Conservation (phyloP, 2,113 vertebrate genomes). For the Pycnonotus jocosus region DNA sequence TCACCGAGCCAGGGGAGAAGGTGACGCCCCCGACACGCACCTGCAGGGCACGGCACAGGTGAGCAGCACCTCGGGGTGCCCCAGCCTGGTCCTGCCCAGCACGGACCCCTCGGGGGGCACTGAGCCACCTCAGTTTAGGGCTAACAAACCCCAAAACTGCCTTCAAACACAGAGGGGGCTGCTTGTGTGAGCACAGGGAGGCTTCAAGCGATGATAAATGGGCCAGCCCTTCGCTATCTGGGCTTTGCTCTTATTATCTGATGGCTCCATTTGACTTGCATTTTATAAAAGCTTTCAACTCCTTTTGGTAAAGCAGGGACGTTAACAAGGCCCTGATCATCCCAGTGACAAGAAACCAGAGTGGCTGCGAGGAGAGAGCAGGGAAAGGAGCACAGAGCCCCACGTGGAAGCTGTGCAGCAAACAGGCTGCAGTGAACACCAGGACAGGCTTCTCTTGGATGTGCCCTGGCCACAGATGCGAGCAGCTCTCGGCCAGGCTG, state of each 20-base stretch:
- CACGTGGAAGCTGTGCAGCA: background rate
- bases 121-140: background rate
- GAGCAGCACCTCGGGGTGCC: background rate
- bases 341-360: background rate
- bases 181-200: background rate
- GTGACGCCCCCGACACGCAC: conserved; percentile 92
- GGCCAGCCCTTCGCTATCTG: conserved; percentile 27
- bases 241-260: conserved; percentile 53
- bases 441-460: background rate
- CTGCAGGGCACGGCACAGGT: conserved; percentile 56
- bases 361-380: background rate
- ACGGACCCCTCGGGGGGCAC: too few relatives aligned
- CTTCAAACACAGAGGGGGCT: background rate
- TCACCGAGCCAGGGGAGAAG: conserved; percentile 88
- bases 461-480: background rate
- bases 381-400: background rate
- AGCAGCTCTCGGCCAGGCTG: background rate
- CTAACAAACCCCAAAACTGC: background rate
- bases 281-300: conserved; percentile 53
- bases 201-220: conserved; percentile 50
- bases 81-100: too few relatives aligned
- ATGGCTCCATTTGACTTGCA: conserved; percentile 64
- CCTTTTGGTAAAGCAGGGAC: background rate
- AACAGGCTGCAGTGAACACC: background rate
- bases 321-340: conserved; percentile 13